Evolutionary conservation across 1,140 invertebrate species (phyloP).

Genomic region (Diachasmimorpha longicaudata): DNA sequence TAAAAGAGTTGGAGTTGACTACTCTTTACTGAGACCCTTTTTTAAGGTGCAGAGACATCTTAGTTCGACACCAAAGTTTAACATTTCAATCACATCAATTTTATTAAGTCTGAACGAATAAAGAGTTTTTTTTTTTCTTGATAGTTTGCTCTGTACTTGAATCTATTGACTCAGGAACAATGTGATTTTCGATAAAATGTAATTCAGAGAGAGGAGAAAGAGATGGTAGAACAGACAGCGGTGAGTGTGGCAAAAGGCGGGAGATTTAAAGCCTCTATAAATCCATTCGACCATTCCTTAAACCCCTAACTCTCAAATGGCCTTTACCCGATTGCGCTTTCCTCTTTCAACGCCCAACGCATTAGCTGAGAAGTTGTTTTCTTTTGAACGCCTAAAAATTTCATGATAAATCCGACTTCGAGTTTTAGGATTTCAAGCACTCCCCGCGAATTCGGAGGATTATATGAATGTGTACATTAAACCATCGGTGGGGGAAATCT

Average conservation of each 20-base stretch:
- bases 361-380: neutral
- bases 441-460: too few relatives aligned
- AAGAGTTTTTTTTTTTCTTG: too few relatives aligned
- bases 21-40: too few relatives aligned
- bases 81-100: too few relatives aligned
- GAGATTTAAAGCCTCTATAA: constrained; percentile 55
- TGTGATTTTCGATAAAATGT: constrained; percentile 6
- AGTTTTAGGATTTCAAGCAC: neutral
- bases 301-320: constrained; percentile 42
- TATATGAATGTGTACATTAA: too few relatives aligned
- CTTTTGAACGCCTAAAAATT: neutral
- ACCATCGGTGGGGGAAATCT: too few relatives aligned
- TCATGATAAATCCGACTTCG: neutral
- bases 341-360: neutral
- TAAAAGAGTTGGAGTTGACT: too few relatives aligned
- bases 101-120: too few relatives aligned
- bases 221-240: constrained; percentile 17
- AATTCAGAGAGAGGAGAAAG: constrained; percentile 6
- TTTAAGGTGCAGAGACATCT: too few relatives aligned
- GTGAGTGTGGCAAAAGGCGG: constrained; percentile 17
- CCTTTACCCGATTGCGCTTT: constrained; percentile 54
- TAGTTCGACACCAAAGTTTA: too few relatives aligned
- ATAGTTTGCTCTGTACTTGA: neutral
- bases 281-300: constrained; percentile 48
- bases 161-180: neutral